These are phyloP conservation scores for Neodiprion pinetum DNA, from an alignment of 1,140 invertebrate genomes.

Conservation along the genomic window DNA sequence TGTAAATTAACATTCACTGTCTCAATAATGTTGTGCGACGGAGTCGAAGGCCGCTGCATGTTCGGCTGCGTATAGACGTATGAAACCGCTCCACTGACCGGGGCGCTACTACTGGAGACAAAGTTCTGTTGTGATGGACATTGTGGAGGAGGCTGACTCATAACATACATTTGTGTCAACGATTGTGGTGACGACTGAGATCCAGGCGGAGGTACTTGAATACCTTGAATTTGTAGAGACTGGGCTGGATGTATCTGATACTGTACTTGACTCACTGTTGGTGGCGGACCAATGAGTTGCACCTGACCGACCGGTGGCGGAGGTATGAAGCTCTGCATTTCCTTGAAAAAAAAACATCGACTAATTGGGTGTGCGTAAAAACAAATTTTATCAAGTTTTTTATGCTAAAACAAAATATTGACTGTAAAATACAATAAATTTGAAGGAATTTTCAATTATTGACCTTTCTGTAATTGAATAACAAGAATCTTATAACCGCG, in stretches of 20 bases:
- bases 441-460: too few species aligned
- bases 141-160: conserved; percentile 57
- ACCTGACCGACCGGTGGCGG: conserved; percentile 53
- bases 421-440: too few species aligned
- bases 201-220: conserved; percentile 42
- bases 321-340: conserved; percentile 56
- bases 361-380: too few species aligned
- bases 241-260: conserved; percentile 60
- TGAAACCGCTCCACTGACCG: conserved; percentile 51
- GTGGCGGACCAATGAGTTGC: conserved; percentile 56
- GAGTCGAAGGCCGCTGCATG: conserved; percentile 49
- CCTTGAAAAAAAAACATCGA: conserved; percentile 31
- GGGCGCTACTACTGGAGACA: conserved; percentile 47
- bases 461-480: too few species aligned
- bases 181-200: conserved; percentile 55
- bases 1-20: conserved; percentile 57
- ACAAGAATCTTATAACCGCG: too few species aligned
- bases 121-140: conserved; percentile 48
- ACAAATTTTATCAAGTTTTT: too few species aligned
- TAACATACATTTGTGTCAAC: conserved; percentile 59
- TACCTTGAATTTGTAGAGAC: conserved; percentile 53
- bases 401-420: too few species aligned
- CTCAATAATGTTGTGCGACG: conserved; percentile 53
- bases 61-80: conserved; percentile 58
- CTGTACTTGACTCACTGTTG: conserved; percentile 57